Base-by-base conservation (phyloP, 2,113 vertebrate species). In the Coptodon bakossiorum region DNA sequence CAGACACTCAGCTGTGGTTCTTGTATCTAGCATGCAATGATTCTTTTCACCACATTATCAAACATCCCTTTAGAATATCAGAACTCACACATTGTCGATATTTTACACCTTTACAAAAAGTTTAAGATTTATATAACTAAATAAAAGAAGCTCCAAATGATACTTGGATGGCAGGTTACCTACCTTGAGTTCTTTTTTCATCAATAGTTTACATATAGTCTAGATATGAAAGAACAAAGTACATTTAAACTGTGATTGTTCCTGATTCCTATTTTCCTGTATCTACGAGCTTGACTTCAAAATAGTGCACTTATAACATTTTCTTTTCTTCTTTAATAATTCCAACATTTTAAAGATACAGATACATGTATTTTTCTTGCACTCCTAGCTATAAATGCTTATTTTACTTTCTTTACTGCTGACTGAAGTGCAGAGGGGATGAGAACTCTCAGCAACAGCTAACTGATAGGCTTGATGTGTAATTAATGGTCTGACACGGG, bases 401-500 rank as follows among this genome's bases (percentile, higher is more conserved):
- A 2, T 54, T 78, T 86, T 5, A 73, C 68, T 80, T 84, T 71
- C 24, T 79, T 57, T 36, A 45, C 81, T 56, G 56, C 34, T 27
- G 43, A 61, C 82, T 61, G n/a, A 81, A 56, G 82, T 92, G 86
- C 79, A 81, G 53, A 81, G 81, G 52, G 43, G 59, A 91, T 85
- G 45, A 36, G 80, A 90, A 87, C 79, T 88, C 86, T 81, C 45
- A 80, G 80, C 90, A 84, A 61, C 52, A 61, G 85, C 85, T 93
- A 95, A 92, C 91, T 94, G 93, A 95, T 87, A 68, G 84, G 90
- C 93, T 91, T 94, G 94, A 96, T 92, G 90, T 92, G 88, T 93
- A 95, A 96, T 96, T 95, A 96, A 95, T 95, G 91, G 91, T 81
- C 92, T 96, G 93, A 95, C 95, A 95, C 38, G 6, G 91, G 83